These are phyloP conservation scores for Sinocyclocheilus maitianheensis DNA, from an alignment of 2,113 vertebrate genomes.

Conservation along the genomic window DNA sequence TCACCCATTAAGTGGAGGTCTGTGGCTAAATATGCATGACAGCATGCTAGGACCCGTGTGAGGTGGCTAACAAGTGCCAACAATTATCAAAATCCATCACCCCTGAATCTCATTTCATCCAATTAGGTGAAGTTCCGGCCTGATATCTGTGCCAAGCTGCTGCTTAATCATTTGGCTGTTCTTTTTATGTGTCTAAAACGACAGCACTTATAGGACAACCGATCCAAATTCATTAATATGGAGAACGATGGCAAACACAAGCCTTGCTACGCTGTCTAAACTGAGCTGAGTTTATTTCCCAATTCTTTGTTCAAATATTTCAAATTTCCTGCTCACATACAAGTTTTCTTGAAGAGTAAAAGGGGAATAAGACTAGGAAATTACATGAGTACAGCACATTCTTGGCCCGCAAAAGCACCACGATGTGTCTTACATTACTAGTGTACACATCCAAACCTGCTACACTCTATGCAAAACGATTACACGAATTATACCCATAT, in stretches of 20 bases:
- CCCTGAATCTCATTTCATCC: slow-evolving; percentile 66
- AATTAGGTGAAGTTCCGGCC: slow-evolving; percentile 62
- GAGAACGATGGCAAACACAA: slow-evolving; percentile 10
- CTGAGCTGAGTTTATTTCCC: background rate
- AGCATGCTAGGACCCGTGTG: background rate
- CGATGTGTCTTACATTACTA: background rate
- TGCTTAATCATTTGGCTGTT: slow-evolving; percentile 54
- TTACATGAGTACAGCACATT: background rate
- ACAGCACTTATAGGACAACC: slow-evolving; percentile 15
- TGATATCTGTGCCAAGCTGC: slow-evolving; percentile 57
- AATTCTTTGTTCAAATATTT: background rate
- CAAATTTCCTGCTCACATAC: background rate
- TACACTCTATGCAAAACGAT: background rate
- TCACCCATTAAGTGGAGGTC: slow-evolving; percentile 42
- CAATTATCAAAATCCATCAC: slow-evolving; percentile 71
- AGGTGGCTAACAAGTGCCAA: slow-evolving; percentile 62
- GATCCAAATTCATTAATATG: slow-evolving; percentile 12
- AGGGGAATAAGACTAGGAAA: background rate
- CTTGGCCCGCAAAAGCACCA: background rate
- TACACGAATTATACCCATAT: background rate
- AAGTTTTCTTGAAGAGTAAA: background rate
- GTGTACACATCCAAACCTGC: background rate
- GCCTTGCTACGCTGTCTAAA: background rate
- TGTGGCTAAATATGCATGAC: slow-evolving; percentile 48
- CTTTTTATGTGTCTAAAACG: slow-evolving; percentile 25